Conservation (phyloP, 2,113 vertebrate species). For the Sminthopsis crassicaudata region DNA sequence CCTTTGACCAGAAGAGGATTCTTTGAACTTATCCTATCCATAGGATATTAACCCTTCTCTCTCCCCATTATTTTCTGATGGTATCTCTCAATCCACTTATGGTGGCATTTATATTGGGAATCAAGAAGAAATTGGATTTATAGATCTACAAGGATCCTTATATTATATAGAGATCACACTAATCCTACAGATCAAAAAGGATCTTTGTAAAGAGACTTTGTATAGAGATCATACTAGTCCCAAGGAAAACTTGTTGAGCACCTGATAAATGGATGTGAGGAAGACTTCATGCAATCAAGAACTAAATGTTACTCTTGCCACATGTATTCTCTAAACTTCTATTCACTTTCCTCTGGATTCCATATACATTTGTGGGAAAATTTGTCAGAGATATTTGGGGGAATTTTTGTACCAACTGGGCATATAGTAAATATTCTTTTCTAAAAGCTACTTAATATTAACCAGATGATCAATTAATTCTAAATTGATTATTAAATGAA, state of each 20-base stretch:
- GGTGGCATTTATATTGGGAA: neutral
- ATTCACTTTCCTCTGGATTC: neutral
- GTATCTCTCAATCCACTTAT: neutral
- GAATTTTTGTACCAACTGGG: neutral
- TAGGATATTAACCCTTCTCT: neutral
- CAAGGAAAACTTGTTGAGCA: neutral
- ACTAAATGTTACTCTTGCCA: neutral
- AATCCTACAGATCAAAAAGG: neutral
- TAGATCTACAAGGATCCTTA: neutral
- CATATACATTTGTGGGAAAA: neutral
- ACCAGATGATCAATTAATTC: too few species aligned
- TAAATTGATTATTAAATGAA: neutral
- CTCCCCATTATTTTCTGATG: neutral
- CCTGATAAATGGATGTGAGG: neutral
- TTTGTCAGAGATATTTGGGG: neutral
- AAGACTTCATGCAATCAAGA: neutral
- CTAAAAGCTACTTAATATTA: neutral
- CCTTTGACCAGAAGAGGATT: neutral
- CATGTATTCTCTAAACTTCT: neutral
- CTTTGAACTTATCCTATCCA: neutral
- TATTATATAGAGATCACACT: neutral
- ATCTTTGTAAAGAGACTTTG: neutral
- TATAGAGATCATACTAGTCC: neutral
- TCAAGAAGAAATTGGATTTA: neutral
- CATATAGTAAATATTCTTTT: neutral